Conservation (phyloP, 2,888 invertebrate species). For the Metopia argyrocephala region DNA sequence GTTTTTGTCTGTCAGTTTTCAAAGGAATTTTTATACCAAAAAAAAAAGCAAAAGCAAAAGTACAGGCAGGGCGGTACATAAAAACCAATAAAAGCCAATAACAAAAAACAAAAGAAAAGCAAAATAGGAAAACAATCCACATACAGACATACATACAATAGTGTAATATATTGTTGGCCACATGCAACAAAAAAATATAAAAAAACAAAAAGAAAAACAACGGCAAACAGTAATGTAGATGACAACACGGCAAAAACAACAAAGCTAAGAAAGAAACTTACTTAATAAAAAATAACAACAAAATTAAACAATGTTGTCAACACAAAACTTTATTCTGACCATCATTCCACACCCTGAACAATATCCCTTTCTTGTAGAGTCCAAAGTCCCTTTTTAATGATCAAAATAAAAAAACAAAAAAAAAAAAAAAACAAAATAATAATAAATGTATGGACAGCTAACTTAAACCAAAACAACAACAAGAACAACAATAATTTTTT, state of each 20-base stretch:
- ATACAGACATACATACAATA: background rate
- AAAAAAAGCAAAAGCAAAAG: conserved; percentile 36
- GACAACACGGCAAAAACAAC: conserved; percentile 24
- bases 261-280: conserved; percentile 37
- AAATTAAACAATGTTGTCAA: conserved; percentile 58
- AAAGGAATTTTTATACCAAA: conserved; percentile 24
- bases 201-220: background rate
- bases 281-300: conserved; percentile 53
- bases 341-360: background rate
- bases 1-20: conserved; percentile 44
- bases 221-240: conserved; percentile 10
- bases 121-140: background rate
- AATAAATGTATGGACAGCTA: too few relatives aligned
- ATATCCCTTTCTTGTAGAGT: background rate
- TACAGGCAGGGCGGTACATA: background rate
- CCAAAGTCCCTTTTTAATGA: conserved; percentile 24
- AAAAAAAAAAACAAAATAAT: conserved; percentile 5
- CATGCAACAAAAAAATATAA: background rate
- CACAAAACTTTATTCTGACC: conserved; percentile 32
- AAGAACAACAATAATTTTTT: conserved; percentile 6
- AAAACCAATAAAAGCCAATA: too few relatives aligned
- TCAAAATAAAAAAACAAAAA: too few relatives aligned
- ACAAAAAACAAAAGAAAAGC: too few relatives aligned
- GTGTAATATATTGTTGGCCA: conserved; percentile 22
- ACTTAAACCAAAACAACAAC: conserved; percentile 23